A percentile compares a stretch with the other conserved stretches of the same genome.
phyloP scores from a whole-genome alignment of 1,140 invertebrate genomes.

The Lucilia sericata region DNA sequence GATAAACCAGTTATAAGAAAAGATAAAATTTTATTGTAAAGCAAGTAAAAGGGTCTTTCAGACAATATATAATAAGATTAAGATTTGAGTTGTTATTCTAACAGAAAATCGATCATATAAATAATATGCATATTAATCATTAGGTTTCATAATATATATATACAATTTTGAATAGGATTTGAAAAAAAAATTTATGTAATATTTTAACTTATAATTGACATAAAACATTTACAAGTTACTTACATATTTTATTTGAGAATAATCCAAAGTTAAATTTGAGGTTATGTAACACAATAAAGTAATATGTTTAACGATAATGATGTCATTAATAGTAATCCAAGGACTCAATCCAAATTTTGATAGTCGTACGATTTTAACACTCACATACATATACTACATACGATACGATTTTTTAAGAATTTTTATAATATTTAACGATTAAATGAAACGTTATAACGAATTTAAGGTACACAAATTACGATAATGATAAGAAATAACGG shows the following conservation, averaged over 20 bases:
- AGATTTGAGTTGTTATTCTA: too few relatives aligned
- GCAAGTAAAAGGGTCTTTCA: too few relatives aligned
- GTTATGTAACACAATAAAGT: not conserved
- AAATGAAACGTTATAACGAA: not conserved
- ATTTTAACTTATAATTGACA: too few relatives aligned
- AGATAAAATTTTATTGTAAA: too few relatives aligned
- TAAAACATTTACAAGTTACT: not conserved
- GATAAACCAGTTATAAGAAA: too few relatives aligned
- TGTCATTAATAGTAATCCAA: conserved; percentile 5
- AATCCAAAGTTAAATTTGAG: not conserved
- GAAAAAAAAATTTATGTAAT: too few relatives aligned
- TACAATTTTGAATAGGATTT: too few relatives aligned
- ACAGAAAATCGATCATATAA: too few relatives aligned
- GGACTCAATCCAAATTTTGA: not conserved
- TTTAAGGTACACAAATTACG: conserved; percentile 21
- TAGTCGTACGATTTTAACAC: not conserved
- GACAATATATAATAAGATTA: too few relatives aligned
- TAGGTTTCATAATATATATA: too few relatives aligned
- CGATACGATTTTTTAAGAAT: not conserved
- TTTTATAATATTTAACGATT: not conserved
- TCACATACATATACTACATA: not conserved
- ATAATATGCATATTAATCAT: too few relatives aligned
- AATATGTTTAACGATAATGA: not conserved
- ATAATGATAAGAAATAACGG: conserved; percentile 9
- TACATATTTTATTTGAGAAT: not conserved